Base-by-base conservation (phyloP, 2,888 invertebrate species). In the Pinctada fucata region DNA sequence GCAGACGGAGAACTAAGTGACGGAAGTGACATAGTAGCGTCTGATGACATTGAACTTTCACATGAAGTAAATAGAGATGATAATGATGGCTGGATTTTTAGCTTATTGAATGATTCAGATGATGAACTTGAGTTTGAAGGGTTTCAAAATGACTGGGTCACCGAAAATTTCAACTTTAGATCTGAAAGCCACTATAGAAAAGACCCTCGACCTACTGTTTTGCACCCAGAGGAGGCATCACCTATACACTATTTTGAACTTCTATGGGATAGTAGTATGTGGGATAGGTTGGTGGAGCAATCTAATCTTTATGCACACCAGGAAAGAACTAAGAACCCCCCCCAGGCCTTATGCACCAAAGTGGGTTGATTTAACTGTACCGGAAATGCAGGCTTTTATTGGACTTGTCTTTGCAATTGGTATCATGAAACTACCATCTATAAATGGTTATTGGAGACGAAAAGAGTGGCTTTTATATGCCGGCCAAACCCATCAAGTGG, bases 401-500 rank as follows among this genome's bases (percentile, higher is more conserved):
- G 79, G 81, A 0, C 45, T 81, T 10, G 50, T 13, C 2, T 76
- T 83, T 78, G 2, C 16, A 0, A 83, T 83, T 78, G 79, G 83
- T 3, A 68, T 79, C 3, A 16, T 74, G 1, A n/a, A 75, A 10
- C 64, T 81, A 13, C 81, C 81, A n/a, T 66, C 72, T 10, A 70
- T 67, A 10, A 71, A 72, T 74, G 81, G 78, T 49, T 80, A 83
- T 64, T 83, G 83, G 79, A 31, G 76, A 49, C n/a, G 48, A 47
- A 69, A n/a, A 13, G 75, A 74, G 63, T 58, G 64, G 48, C 71
- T 83, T 72, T 81, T 81, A 81, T 70, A 13, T 83, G 58, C 79
- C 79, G 8, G 65, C 80, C 13, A 83, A 81, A n/a, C 82, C 80
- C 3, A 66, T 58, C 10, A 82, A 79, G 51, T 78, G 80, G 76